phyloP scores from a whole-genome alignment of 2,113 vertebrate species.

The Eolophus roseicapilla region DNA sequence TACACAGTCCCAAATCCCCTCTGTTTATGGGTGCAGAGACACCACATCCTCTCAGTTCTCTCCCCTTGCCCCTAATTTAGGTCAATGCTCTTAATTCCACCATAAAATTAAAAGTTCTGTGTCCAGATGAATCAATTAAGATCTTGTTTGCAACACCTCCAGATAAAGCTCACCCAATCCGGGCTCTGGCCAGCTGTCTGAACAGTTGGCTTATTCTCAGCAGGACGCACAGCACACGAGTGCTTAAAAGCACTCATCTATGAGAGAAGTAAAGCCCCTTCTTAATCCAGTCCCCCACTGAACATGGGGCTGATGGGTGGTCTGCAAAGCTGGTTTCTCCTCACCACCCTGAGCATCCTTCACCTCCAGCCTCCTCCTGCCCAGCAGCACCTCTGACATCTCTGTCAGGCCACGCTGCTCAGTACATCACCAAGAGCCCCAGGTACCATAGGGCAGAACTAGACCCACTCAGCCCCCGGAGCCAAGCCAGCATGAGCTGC shows the following conservation, averaged over 20 bases:
- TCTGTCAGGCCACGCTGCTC: background rate
- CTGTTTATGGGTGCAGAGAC: fast-evolving
- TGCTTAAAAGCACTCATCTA: background rate
- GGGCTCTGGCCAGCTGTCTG: background rate
- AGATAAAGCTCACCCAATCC: background rate
- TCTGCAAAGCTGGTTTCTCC: fast-evolving
- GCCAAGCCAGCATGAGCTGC: fast-evolving
- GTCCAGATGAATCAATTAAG: constrained; percentile 41
- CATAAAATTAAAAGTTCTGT: constrained; percentile 22
- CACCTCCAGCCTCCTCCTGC: background rate
- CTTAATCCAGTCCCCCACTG: constrained; percentile 10
- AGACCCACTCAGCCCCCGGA: background rate
- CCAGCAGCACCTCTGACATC: background rate
- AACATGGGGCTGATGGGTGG: background rate
- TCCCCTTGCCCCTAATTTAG: background rate
- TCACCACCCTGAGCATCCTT: background rate
- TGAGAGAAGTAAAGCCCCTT: constrained; percentile 23
- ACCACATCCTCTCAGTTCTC: fast-evolving
- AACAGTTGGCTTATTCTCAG: constrained; percentile 40
- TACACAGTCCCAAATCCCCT: fast-evolving
- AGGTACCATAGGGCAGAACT: fast-evolving
- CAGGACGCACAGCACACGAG: background rate
- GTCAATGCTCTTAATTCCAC: background rate
- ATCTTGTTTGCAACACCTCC: constrained; percentile 54
- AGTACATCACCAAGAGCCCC: fast-evolving